A percentile compares a stretch with the other conserved stretches of the same genome.
Evolutionary conservation across 2,797 vertebrate genomes (phyloP).

Genomic region (Etheostoma nigrum): DNA sequence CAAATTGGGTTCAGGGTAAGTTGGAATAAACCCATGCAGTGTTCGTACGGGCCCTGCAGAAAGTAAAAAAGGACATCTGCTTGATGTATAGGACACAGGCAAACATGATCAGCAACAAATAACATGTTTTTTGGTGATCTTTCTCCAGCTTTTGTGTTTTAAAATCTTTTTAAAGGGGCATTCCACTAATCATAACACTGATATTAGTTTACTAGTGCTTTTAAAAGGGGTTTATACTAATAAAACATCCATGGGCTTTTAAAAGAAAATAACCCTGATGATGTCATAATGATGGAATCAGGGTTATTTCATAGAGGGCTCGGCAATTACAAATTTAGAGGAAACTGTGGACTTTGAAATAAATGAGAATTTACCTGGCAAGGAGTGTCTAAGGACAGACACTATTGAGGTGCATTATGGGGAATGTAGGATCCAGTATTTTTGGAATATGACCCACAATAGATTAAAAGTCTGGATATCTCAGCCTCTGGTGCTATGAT

Average conservation of each 20-base stretch:
- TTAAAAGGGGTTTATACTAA: too few species aligned
- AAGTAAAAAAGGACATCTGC: neutral
- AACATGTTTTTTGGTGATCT: neutral
- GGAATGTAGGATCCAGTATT: neutral
- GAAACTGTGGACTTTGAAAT: constrained; percentile 4
- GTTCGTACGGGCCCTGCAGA: constrained; percentile 17
- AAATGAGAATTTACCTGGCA: neutral
- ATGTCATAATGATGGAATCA: constrained; percentile 3
- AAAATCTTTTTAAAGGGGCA: neutral
- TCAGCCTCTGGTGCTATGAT: neutral
- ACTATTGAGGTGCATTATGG: neutral
- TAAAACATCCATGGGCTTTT: neutral
- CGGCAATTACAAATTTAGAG: neutral
- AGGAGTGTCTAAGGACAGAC: neutral
- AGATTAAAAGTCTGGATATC: neutral
- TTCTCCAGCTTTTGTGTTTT: neutral
- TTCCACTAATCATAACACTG: neutral
- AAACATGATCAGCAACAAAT: neutral
- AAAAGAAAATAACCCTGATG: neutral
- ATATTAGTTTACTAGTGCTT: neutral
- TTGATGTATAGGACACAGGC: constrained; percentile 1
- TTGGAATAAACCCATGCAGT: constrained; percentile 33
- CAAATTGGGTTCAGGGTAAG: constrained; percentile 42
- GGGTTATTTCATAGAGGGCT: neutral
- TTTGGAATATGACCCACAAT: neutral